These are phyloP conservation scores for Crossocerus cetratus DNA, from an alignment of 2,888 invertebrate genomes.

Conservation along the genomic window DNA sequence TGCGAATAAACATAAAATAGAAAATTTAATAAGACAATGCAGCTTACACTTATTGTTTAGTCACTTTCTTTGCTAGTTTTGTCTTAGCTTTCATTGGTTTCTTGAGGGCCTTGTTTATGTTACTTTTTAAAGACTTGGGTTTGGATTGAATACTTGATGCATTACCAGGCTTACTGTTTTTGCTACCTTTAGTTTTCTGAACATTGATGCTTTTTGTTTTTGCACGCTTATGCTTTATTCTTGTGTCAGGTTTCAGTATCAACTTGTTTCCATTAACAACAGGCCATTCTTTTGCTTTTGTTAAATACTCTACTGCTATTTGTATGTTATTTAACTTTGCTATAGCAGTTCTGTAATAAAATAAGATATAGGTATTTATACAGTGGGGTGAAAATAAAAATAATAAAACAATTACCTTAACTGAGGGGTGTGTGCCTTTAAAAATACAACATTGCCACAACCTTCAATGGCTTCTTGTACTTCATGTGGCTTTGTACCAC, in stretches of 20 bases:
- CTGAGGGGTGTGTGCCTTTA: slow-evolving; percentile 16
- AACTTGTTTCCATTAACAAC: slow-evolving; percentile 52
- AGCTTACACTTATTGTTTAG: slow-evolving; percentile 1
- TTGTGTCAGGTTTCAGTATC: slow-evolving; percentile 53
- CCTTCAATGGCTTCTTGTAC: slow-evolving; percentile 62
- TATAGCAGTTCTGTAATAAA: slow-evolving; percentile 55
- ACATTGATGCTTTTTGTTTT: not conserved
- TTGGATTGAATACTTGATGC: not conserved
- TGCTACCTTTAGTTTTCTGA: not conserved
- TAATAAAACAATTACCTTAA: slow-evolving; percentile 26
- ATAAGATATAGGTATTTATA: not conserved
- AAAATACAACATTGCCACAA: slow-evolving; percentile 22
- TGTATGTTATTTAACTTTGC: slow-evolving; percentile 55
- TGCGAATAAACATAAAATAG: slow-evolving; percentile 13
- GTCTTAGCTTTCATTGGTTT: not conserved
- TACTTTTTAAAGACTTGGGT: too few species aligned
- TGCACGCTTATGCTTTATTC: slow-evolving; percentile 41
- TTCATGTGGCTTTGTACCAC: slow-evolving; percentile 56
- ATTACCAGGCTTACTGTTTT: not conserved
- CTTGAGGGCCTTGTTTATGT: too few species aligned
- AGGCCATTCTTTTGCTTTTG: slow-evolving; percentile 54
- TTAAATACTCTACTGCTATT: slow-evolving; percentile 59
- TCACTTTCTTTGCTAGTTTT: slow-evolving; percentile 3
- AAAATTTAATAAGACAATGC: slow-evolving; percentile 1
- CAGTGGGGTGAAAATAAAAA: not conserved